phyloP scores from a whole-genome alignment of 92 coral and sea anemone species.

The Muricea muricata region DNA sequence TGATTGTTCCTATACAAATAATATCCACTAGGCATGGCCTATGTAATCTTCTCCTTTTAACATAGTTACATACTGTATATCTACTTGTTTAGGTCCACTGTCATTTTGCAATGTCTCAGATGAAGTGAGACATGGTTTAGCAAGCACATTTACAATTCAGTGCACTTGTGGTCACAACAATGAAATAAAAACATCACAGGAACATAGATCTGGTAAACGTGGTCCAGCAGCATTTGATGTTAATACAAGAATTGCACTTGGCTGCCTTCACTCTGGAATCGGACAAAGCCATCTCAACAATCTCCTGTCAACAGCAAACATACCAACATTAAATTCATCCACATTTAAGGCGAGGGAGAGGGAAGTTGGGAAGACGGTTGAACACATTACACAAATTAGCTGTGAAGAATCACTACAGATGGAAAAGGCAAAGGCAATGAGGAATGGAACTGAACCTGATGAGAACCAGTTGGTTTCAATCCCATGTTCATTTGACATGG shows the following conservation, averaged over 20 bases:
- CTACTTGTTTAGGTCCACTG: conserved; percentile 21
- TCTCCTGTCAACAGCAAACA: conserved; percentile 47
- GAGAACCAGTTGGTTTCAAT: conserved; percentile 37
- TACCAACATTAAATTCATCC: conserved; percentile 46
- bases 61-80: too few species aligned
- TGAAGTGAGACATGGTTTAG: conserved; percentile 56
- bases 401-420: conserved; percentile 34
- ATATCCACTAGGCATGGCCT: too few species aligned
- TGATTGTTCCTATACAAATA: neutral
- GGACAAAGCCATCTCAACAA: conserved; percentile 70
- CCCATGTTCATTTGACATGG: too few species aligned
- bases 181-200: conserved; percentile 51
- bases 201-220: conserved; percentile 62
- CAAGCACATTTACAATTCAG: conserved; percentile 51
- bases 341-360: conserved; percentile 65
- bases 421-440: conserved; percentile 36
- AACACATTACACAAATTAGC: conserved; percentile 47
- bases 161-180: conserved; percentile 66
- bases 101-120: neutral
- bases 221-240: conserved; percentile 68
- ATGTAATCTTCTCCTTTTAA: too few species aligned
- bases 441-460: conserved; percentile 28
- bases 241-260: conserved; percentile 71
- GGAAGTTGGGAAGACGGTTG: conserved; percentile 52
- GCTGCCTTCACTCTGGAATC: conserved; percentile 67